Base-by-base conservation (phyloP, 2,888 invertebrate genomes). In the Octonoba sinensis region DNA sequence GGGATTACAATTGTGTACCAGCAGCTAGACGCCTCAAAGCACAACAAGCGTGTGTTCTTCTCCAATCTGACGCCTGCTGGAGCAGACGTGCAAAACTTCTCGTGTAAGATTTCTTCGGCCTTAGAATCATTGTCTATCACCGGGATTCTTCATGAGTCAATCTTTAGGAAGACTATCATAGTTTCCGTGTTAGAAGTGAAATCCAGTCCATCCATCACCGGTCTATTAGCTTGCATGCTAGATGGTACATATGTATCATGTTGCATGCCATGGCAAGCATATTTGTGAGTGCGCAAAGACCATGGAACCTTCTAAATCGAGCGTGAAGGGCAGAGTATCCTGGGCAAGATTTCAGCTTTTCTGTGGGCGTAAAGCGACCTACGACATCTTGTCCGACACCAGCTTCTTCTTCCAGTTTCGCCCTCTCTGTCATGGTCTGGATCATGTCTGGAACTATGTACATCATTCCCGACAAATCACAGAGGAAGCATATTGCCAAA, bases 251-350 rank as follows among this genome's bases (percentile, higher is more conserved):
- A 88, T 93, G 93, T 82, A 93, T 89, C 66, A 92, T 90, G 12
- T 93, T 93, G 86, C 92, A 92, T 11, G 90, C 90, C 89, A 93
- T 91, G 0, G 92, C 91, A 44, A 92, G 90, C 89, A 96, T 91
- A 87, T 95, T 95, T 79, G 94, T 94, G 88, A 94, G 92, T 16
- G 95, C 95, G 86, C 95, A 93, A 81, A 90, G 90, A 87, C 93
- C 92, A 89, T 96, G 96, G 71, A 93, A 91, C 59, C 91, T 91
- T 69, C 95, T 91, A 89, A 96, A 96, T 46, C 92, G 90, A 85
- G 91, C 91, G 87, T 95, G 92, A 20, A 94, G 91, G 86, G 91
- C 92, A 85, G 93, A 90, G 89, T 95, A 96, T 87, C 93, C 93
- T 0, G 94, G 93, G 87, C 94, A 94, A 87, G 93, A 91, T 24